Conservation (phyloP, 2,797 vertebrate species). For the Poeciliopsis gracilis region DNA sequence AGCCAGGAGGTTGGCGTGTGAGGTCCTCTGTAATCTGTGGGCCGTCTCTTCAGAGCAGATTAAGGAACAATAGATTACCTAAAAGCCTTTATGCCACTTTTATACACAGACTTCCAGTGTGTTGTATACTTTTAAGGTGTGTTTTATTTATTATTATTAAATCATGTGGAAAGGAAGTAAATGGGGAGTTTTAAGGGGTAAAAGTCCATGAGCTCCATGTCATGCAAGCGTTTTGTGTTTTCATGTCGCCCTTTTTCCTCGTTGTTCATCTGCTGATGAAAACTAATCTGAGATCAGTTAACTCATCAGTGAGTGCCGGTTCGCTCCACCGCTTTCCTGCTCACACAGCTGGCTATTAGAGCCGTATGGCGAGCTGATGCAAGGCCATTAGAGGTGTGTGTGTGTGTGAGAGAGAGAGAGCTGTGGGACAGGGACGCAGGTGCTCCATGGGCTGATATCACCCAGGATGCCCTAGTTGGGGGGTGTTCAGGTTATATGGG, state of each 20-base stretch:
- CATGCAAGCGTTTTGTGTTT: background rate
- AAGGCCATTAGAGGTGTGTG: slow-evolving; percentile 62
- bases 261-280: slow-evolving; percentile 21
- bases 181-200: slow-evolving; percentile 1
- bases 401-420: slow-evolving; percentile 13
- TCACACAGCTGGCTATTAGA: slow-evolving; percentile 77
- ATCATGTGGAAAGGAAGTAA: background rate
- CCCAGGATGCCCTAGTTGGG: slow-evolving; percentile 69
- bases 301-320: slow-evolving; percentile 58
- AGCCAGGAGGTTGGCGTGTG: background rate
- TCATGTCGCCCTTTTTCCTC: background rate
- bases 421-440: slow-evolving; percentile 64
- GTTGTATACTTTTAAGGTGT: background rate
- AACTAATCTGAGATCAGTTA: slow-evolving; percentile 45
- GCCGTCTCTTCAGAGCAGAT: background rate
- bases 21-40: background rate
- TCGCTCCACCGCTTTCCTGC: slow-evolving; percentile 54
- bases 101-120: background rate
- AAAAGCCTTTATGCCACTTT: background rate
- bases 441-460: slow-evolving; percentile 73
- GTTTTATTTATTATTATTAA: background rate
- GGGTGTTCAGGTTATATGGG: slow-evolving; percentile 44
- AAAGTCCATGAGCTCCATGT: background rate
- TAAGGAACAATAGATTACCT: background rate
- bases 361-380: slow-evolving; percentile 62